Conservation (phyloP, 2,113 vertebrate species). For the Tachysurus fulvidraco region DNA sequence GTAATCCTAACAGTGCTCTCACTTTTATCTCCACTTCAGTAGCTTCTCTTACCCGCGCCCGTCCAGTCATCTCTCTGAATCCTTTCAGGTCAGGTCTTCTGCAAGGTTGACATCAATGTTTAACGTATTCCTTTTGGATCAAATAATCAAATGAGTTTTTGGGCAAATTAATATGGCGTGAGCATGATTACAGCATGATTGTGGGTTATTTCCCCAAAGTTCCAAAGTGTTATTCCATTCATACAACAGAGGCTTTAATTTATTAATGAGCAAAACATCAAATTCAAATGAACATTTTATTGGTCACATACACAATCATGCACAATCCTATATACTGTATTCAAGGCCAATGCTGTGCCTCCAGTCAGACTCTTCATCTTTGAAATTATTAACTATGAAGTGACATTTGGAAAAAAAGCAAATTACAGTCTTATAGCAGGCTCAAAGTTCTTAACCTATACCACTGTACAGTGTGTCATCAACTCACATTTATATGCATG, state of each 20-base stretch:
- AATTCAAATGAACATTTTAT: too few species aligned
- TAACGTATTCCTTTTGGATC: background rate
- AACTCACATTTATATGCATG: background rate
- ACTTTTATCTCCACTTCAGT: conserved; percentile 40
- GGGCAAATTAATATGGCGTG: background rate
- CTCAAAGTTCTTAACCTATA: background rate
- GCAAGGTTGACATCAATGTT: background rate
- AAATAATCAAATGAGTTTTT: background rate
- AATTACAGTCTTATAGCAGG: background rate
- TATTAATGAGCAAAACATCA: background rate
- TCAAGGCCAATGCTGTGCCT: background rate
- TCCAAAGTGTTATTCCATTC: background rate
- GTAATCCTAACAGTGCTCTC: conserved; percentile 43
- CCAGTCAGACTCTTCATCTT: background rate
- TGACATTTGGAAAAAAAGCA: background rate
- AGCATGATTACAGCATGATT: background rate
- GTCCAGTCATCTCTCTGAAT: conserved; percentile 33
- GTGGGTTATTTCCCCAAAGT: background rate
- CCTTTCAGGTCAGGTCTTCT: conserved; percentile 39
- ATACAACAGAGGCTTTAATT: background rate
- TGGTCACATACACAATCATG: too few species aligned
- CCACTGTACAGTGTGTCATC: background rate
- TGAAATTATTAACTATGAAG: background rate
- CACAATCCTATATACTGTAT: background rate
- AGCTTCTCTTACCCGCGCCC: conserved; percentile 23